Base-by-base conservation (phyloP, 2,797 vertebrate species). In the Falco columbarius region DNA sequence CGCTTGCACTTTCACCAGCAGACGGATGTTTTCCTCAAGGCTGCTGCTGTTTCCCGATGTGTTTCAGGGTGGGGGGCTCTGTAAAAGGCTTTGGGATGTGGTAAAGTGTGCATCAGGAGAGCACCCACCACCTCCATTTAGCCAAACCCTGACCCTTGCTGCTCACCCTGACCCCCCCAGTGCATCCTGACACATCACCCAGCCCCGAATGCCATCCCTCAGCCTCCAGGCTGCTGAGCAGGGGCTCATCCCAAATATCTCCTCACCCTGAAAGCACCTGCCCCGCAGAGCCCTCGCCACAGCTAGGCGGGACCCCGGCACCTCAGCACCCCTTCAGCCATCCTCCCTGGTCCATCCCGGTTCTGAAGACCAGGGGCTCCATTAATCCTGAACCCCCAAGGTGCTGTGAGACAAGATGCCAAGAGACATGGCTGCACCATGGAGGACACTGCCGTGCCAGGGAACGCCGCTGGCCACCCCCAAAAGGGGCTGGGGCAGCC, bases 381-480 rank as follows among this genome's bases (percentile, higher is more conserved):
- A 3, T 27, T 34, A 62, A 22, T 42, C 44, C 63, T 10, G 13
- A 40, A 22, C 14, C 54, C 36, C 49, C 32, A 2, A 27, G 10
- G 29, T 44, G 62, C 36, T 1, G 0, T 10, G 7, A 30, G 29
- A n/a, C 30, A 24, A 38, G 34, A 52, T 22, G 38, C 38, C 38
- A 82, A 20, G 47, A n/a, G 32, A 30, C 0, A 4, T 0, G 20
- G 63, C 32, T 34, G 38, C 54, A 11, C 32, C 22, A 12, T 0
- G 0, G n/a, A 23, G 20, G 23, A 40, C 1, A 1, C 6, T 1
- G 2, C 52, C 0, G 3, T 26, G 62, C 36, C 3, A 0, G 12
- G 51, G 47, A 19, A 58, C 1, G 5, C 14, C 0, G 5, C 17
- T 0, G 0, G 65, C 12, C 49, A 17, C 27, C 12, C 21, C 20